These are phyloP conservation scores for Xiphophorus hellerii DNA, from an alignment of 2,113 vertebrate genomes.

Conservation along the genomic window DNA sequence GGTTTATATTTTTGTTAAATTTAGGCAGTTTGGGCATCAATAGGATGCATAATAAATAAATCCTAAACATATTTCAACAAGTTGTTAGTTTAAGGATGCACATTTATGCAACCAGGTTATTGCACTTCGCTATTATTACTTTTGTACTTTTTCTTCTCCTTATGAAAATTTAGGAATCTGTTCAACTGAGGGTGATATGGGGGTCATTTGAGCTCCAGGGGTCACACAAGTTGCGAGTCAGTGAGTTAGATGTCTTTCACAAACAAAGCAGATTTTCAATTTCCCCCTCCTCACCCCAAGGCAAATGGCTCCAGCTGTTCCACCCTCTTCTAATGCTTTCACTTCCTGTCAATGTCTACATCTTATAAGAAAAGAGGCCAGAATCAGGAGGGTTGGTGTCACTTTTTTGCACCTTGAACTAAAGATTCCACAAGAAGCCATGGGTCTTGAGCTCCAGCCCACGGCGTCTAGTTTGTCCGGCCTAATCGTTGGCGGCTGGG, in stretches of 20 bases:
- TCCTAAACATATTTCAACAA: too few species aligned
- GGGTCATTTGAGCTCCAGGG: conserved; percentile 25
- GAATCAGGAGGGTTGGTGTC: neutral
- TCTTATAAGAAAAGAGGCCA: conserved; percentile 10
- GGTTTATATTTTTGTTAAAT: neutral
- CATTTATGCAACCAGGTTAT: too few species aligned
- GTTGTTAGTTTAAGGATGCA: too few species aligned
- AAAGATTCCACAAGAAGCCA: conserved; percentile 17
- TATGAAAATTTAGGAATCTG: too few species aligned
- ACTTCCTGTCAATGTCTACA: conserved; percentile 31
- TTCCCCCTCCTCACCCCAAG: conserved; percentile 40
- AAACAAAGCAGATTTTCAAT: conserved; percentile 43
- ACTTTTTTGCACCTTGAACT: conserved; percentile 4
- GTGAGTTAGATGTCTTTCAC: conserved; percentile 8
- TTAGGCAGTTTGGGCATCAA: too few species aligned
- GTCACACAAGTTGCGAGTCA: conserved; percentile 5
- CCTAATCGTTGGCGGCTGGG: conserved; percentile 46
- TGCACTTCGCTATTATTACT: too few species aligned
- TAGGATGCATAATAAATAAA: too few species aligned
- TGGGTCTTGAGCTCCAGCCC: conserved; percentile 17
- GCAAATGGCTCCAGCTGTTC: conserved; percentile 29
- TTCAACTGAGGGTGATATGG: too few species aligned
- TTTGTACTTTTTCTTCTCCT: too few species aligned
- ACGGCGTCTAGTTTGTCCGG: conserved; percentile 54
- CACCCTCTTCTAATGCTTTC: conserved; percentile 19